These are phyloP conservation scores for Esox lucius DNA, from an alignment of 2,797 vertebrate species.

Conservation along the genomic window DNA sequence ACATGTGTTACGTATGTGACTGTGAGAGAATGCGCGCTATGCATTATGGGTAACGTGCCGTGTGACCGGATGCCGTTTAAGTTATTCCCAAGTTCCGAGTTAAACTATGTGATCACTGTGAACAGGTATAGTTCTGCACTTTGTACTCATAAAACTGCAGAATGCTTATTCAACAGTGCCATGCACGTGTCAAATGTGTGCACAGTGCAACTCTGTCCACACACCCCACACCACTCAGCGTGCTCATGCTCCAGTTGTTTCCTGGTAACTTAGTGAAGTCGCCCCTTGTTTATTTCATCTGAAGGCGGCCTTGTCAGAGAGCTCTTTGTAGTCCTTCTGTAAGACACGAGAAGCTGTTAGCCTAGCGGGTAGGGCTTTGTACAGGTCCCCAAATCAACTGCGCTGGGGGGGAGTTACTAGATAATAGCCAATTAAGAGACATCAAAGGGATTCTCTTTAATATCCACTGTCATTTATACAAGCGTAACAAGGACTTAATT, in stretches of 20 bases:
- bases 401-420: not conserved
- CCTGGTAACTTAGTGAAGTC: conserved; percentile 34
- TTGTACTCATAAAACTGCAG: too few relatives aligned
- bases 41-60: too few relatives aligned
- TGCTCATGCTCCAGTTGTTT: conserved; percentile 11
- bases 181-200: not conserved
- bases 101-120: too few relatives aligned
- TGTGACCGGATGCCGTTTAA: too few relatives aligned
- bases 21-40: too few relatives aligned
- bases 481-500: not conserved
- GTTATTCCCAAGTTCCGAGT: too few relatives aligned
- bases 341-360: not conserved
- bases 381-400: not conserved
- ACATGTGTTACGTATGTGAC: too few relatives aligned
- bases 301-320: not conserved
- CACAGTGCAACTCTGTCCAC: not conserved
- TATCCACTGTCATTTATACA: not conserved
- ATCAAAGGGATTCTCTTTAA: not conserved
- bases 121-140: too few relatives aligned
- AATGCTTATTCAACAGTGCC: too few relatives aligned
- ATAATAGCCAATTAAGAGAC: not conserved
- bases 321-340: not conserved
- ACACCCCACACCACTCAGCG: too few relatives aligned
- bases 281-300: conserved; percentile 8
- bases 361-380: not conserved